Evolutionary conservation across 2,113 vertebrate species (phyloP), one percentile per base, ranked within the genome.

Genomic region (Chunga burmeisteri): DNA sequence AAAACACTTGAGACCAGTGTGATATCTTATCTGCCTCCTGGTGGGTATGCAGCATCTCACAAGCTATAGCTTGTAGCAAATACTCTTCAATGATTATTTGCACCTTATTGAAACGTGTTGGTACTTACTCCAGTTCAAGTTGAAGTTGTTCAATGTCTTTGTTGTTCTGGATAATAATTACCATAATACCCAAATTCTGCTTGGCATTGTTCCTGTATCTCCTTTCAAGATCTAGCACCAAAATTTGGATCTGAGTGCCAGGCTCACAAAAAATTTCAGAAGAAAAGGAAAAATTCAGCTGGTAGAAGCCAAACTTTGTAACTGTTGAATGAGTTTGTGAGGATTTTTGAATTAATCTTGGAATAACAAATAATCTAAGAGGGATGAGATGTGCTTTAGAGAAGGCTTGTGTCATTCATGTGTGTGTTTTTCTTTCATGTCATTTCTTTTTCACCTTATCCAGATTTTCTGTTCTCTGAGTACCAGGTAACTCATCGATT

Each of bases 261-360:
- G 25, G 11, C 4, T 78, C 50, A 77, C 91, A 90, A 86, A 42
- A 25, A 10, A 0, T 4, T 56, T 79, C 40, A 49, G 17, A 46
- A 55, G 34, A 79, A 63, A 74, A 32, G 21, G 27, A 6, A 80
- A 55, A 88, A 65, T 49, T 66, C 44, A 66, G 10, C 19, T 21
- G 1, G 0, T 25, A 70, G 34, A 90, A 44, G 11, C 32, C 17
- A 86, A 80, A 53, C 14, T 77, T 86, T 66, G 22, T 30, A 63
- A 44, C 8, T 46, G 3, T 32, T 88, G 10, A 56, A 12, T 34
- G 79, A 42, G 9, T 80, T 55, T n/a, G 9, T 83, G 19, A 7
- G 11, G 1, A 1, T 50, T 83, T 52, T 63, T 27, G 0, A 77
- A 61, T n/a, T 68, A n/a, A 49, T 22, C 14, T 42, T 36, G 19